These are phyloP conservation scores for Formica aserva DNA, from an alignment of 2,888 invertebrate species.

Conservation along the genomic window DNA sequence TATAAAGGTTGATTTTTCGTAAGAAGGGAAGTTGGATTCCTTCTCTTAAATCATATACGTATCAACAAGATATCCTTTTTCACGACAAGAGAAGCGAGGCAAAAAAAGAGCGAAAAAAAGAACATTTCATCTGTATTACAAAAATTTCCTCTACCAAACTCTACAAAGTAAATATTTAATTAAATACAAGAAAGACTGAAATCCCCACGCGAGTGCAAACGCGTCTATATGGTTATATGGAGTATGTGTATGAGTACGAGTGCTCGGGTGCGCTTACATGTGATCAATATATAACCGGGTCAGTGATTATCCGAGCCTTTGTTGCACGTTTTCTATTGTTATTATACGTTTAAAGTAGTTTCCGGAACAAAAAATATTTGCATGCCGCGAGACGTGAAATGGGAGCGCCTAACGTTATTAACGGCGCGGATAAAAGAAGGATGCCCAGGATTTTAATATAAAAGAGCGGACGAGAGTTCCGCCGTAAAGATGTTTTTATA, in stretches of 20 bases:
- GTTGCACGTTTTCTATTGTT: conserved; percentile 48
- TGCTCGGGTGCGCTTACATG: conserved; percentile 11
- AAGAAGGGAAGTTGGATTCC: conserved; percentile 39
- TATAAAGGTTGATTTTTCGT: conserved; percentile 28
- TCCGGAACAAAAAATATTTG: conserved; percentile 51
- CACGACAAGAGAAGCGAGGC: conserved; percentile 38
- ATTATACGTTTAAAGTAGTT: conserved; percentile 52
- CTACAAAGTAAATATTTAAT: conserved; percentile 66
- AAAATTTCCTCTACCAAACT: conserved; percentile 47
- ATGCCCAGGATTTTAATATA: conserved; percentile 54
- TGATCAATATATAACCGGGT: conserved; percentile 52
- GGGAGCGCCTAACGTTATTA: conserved; percentile 55
- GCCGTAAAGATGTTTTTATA: conserved; percentile 54
- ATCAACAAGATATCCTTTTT: conserved; percentile 68
- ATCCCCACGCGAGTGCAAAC: not conserved
- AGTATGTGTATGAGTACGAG: not conserved
- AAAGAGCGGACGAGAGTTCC: conserved; percentile 49
- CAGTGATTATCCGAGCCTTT: conserved; percentile 58
- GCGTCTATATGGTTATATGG: not conserved
- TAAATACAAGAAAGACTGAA: conserved; percentile 65
- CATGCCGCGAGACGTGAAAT: conserved; percentile 46
- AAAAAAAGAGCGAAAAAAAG: conserved; percentile 42
- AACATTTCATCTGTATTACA: conserved; percentile 57
- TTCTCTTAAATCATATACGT: conserved; percentile 54
- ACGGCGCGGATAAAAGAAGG: conserved; percentile 50